A percentile compares a stretch with the other conserved stretches of the same genome.
Conservation (phyloP, 2,113 vertebrate species). For the Actenoides lindsayi region DNA sequence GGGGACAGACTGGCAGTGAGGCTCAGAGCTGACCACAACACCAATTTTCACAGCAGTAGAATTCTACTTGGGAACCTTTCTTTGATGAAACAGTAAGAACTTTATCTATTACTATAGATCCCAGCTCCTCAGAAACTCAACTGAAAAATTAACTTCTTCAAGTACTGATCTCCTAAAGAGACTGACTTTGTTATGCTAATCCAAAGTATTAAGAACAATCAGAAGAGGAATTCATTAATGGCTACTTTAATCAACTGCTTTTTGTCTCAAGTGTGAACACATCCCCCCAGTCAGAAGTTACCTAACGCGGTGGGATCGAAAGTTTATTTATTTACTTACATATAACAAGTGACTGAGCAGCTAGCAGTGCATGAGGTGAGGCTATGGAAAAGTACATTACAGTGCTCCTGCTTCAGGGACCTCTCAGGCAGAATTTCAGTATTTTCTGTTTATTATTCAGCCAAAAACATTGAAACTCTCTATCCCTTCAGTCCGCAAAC, state of each 20-base stretch:
- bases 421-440: conserved; percentile 27
- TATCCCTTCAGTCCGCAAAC: not conserved
- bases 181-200: conserved; percentile 51
- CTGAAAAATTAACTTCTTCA: conserved; percentile 18
- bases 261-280: conserved; percentile 26
- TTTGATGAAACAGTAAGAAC: not conserved
- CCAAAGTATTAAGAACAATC: conserved; percentile 13
- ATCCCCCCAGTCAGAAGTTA: conserved; percentile 1
- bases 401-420: conserved; percentile 16
- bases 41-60: not conserved
- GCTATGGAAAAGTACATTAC: conserved; percentile 65
- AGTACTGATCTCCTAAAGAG: not conserved
- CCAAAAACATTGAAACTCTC: conserved; percentile 7
- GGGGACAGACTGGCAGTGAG: not conserved
- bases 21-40: not conserved
- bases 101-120: not conserved
- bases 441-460: conserved; percentile 53
- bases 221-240: conserved; percentile 24
- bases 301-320: conserved; percentile 15
- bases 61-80: not conserved
- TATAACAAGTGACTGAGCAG: conserved; percentile 49
- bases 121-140: not conserved
- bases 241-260: conserved; percentile 30
- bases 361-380: conserved; percentile 63
- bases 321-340: conserved; percentile 61